A percentile compares a stretch with the other conserved stretches of the same genome.
phyloP scores from a whole-genome alignment of 2,113 vertebrate genomes.

The Dasyurus viverrinus region DNA sequence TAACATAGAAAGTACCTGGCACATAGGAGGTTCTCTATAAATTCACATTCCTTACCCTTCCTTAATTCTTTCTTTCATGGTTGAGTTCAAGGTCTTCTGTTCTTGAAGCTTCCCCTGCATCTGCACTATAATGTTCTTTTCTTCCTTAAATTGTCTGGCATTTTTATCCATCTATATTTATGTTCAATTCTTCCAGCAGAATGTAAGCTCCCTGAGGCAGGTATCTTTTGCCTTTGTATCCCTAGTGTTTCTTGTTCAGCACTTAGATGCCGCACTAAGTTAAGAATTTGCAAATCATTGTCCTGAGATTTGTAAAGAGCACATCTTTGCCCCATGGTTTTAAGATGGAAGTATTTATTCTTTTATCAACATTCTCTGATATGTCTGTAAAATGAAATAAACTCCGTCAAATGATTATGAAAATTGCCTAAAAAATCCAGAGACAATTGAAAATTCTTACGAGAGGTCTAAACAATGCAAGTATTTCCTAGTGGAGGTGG shows the following conservation, averaged over 20 bases:
- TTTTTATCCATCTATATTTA: not conserved
- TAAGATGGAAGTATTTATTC: constrained; percentile 3
- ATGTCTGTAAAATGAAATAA: not conserved
- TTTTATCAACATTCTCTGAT: not conserved
- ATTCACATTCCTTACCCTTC: not conserved
- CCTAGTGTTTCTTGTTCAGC: not conserved
- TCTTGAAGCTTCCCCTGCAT: not conserved
- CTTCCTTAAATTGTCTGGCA: not conserved
- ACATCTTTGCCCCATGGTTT: not conserved
- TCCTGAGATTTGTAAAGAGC: no score
- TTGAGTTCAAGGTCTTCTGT: not conserved
- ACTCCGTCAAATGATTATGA: not conserved
- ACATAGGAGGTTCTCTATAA: not conserved
- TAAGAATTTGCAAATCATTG: not conserved
- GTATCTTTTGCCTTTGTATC: not conserved
- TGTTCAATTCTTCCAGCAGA: not conserved
- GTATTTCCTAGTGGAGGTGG: not conserved
- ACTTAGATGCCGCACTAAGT: not conserved
- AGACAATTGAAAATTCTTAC: not conserved
- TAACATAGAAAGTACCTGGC: not conserved
- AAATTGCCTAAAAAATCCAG: not conserved
- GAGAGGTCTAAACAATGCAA: not conserved
- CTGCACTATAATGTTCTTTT: not conserved
- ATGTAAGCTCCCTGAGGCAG: not conserved
- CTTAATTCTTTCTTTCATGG: not conserved